Evolutionary conservation across 2,113 vertebrate species (phyloP).

Genomic region (Saccopteryx bilineata): DNA sequence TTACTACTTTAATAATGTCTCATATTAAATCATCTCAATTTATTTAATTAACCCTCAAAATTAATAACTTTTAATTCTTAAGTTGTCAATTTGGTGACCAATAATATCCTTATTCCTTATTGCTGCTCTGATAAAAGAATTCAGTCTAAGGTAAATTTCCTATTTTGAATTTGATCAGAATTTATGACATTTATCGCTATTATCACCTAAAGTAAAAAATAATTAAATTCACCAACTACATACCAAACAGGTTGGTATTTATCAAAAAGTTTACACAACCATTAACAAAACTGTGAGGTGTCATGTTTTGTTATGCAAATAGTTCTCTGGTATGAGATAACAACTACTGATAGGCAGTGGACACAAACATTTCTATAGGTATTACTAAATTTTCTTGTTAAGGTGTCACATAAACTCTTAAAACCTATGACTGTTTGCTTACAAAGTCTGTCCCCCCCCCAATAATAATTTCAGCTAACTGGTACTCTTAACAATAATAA

Average conservation of each 20-base stretch:
- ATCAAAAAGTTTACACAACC: background rate
- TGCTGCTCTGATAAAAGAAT: constrained; percentile 41
- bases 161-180: constrained; percentile 52
- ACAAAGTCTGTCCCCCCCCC: background rate
- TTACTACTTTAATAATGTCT: background rate
- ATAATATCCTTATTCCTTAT: background rate
- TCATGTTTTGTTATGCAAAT: background rate
- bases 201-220: constrained; percentile 31
- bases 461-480: constrained; percentile 9
- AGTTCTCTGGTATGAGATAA: background rate
- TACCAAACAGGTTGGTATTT: background rate
- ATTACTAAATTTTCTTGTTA: constrained; percentile 19
- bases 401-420: constrained; percentile 30
- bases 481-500: background rate
- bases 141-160: background rate
- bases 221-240: background rate
- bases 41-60: constrained; percentile 25
- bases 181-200: background rate
- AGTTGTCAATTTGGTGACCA: background rate
- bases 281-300: background rate
- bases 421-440: background rate
- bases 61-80: constrained; percentile 42
- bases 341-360: background rate
- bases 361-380: constrained; percentile 11
- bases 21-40: constrained; percentile 50